These are phyloP conservation scores for Argyresthia goedartella DNA, from an alignment of 2,888 invertebrate species.

Conservation along the genomic window DNA sequence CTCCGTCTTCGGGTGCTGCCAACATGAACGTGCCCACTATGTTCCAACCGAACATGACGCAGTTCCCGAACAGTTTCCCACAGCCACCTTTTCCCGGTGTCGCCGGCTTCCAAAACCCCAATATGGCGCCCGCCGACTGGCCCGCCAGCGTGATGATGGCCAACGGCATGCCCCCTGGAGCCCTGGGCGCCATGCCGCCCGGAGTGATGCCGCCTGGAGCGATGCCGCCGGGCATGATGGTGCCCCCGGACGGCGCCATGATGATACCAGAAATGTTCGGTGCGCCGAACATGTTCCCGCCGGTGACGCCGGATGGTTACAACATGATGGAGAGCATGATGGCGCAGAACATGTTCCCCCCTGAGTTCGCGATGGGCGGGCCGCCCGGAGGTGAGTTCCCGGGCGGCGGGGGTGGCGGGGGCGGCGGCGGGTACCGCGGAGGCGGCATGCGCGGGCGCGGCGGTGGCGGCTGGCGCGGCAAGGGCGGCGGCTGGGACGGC, in stretches of 20 bases:
- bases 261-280: slow-evolving; percentile 57
- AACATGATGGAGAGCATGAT: slow-evolving; percentile 24
- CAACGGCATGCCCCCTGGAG: slow-evolving; percentile 40
- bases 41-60: slow-evolving; percentile 55
- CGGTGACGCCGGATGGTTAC: slow-evolving; percentile 49
- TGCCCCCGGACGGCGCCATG: slow-evolving; percentile 63
- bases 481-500: slow-evolving; percentile 60
- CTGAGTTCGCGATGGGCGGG: slow-evolving; percentile 64
- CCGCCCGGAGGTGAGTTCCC: slow-evolving; percentile 36
- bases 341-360: slow-evolving; percentile 61
- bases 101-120: slow-evolving; percentile 52
- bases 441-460: slow-evolving; percentile 71
- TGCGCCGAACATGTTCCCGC: slow-evolving; percentile 39
- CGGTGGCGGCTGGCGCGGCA: slow-evolving; percentile 57
- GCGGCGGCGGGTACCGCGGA: slow-evolving; percentile 54
- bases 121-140: slow-evolving; percentile 48
- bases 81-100: slow-evolving; percentile 54
- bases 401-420: slow-evolving; percentile 40
- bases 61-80: slow-evolving; percentile 57
- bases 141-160: slow-evolving; percentile 45
- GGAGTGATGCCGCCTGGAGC: slow-evolving; percentile 38
- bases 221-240: slow-evolving; percentile 49
- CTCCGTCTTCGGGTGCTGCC: slow-evolving; percentile 34
- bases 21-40: slow-evolving; percentile 48
- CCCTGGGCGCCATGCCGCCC: slow-evolving; percentile 38